These are phyloP conservation scores for Stegana nigrithorax DNA, from an alignment of 2,888 invertebrate species.

Conservation along the genomic window DNA sequence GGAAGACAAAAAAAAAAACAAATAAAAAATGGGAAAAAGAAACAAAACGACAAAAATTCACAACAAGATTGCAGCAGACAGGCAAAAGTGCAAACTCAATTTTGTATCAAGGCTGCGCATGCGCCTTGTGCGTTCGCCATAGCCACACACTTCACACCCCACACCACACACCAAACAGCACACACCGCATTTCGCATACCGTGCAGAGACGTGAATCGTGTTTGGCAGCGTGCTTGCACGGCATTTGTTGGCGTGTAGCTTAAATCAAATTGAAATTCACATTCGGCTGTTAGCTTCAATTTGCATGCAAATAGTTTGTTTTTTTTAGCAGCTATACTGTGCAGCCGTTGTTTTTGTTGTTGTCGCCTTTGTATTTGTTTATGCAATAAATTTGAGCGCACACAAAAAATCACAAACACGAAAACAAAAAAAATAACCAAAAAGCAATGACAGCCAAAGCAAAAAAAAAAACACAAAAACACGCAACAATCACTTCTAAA, in stretches of 20 bases:
- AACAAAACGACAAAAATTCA: not conserved
- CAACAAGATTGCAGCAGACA: slow-evolving; percentile 15
- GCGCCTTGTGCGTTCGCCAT: not conserved
- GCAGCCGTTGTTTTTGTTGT: slow-evolving; percentile 20
- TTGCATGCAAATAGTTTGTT: slow-evolving; percentile 51
- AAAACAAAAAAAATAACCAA: not conserved
- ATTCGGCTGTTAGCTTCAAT: slow-evolving; percentile 50
- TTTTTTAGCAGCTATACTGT: no score
- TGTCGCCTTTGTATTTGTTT: slow-evolving; percentile 46
- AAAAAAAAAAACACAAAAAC: not conserved
- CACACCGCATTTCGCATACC: no score
- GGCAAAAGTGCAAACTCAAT: slow-evolving; percentile 46
- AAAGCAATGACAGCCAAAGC: not conserved
- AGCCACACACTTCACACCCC: slow-evolving; percentile 35
- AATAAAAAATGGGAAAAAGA: no score
- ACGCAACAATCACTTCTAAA: slow-evolving; percentile 37
- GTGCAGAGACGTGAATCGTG: no score
- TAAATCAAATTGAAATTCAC: slow-evolving; percentile 58
- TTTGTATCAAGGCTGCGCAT: slow-evolving; percentile 28
- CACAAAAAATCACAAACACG: slow-evolving; percentile 33
- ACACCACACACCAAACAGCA: not conserved
- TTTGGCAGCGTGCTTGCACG: no score
- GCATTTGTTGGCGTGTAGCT: slow-evolving; percentile 43
- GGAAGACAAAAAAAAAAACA: not conserved
- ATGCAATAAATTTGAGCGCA: slow-evolving; percentile 55